Evolutionary conservation across 2,797 vertebrate species (phyloP).

Genomic region (Rhynchotus rufescens): DNA sequence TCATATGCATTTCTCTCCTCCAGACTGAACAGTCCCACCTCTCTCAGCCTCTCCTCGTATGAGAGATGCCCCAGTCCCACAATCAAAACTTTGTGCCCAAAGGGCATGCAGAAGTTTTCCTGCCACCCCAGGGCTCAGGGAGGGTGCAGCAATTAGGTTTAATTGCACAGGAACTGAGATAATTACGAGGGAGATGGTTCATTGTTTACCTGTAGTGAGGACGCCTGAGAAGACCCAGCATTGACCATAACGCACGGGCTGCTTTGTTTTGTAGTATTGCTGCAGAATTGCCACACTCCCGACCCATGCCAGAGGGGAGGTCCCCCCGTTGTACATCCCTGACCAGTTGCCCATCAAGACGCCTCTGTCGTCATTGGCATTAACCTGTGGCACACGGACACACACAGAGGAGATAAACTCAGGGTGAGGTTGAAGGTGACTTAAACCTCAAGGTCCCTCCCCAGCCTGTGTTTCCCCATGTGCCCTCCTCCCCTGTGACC

Average conservation of each 20-base stretch:
- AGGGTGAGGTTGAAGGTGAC: background rate
- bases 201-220: slow-evolving; percentile 72
- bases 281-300: slow-evolving; percentile 73
- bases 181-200: background rate
- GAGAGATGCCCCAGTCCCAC: background rate
- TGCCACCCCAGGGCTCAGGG: background rate
- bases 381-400: slow-evolving; percentile 57
- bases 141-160: background rate
- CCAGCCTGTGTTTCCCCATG: background rate
- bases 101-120: background rate
- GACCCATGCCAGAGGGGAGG: slow-evolving; percentile 59
- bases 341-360: slow-evolving; percentile 77
- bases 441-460: background rate
- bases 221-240: slow-evolving; percentile 81
- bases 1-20: background rate
- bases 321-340: slow-evolving; percentile 48
- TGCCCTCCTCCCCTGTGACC: background rate
- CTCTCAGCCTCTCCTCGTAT: background rate
- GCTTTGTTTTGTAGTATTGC: slow-evolving; percentile 48
- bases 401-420: background rate
- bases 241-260: slow-evolving; percentile 62
- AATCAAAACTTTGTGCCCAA: background rate
- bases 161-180: background rate
- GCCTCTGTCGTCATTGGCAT: slow-evolving; percentile 50
- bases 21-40: background rate